Evolutionary conservation across 2,113 vertebrate genomes (phyloP).

Genomic region (Platysteira castanea): DNA sequence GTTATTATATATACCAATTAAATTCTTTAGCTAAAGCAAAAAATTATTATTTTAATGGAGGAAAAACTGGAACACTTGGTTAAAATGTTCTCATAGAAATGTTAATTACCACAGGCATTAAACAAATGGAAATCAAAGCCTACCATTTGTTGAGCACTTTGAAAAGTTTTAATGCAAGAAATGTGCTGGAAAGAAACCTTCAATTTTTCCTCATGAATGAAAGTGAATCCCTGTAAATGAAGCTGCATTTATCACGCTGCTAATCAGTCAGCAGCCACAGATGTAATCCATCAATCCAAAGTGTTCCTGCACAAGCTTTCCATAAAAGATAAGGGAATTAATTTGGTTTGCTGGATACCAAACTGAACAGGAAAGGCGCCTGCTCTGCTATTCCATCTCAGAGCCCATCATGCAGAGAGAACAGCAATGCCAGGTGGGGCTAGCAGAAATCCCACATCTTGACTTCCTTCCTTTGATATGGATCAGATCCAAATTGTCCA

Average conservation of each 20-base stretch:
- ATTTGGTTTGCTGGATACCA: constrained; percentile 28
- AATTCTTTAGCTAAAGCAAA: constrained; percentile 7
- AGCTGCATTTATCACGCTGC: background rate
- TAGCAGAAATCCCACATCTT: background rate
- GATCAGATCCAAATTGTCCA: background rate
- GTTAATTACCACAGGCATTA: constrained; percentile 43
- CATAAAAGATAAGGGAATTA: constrained; percentile 33
- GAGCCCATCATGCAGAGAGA: background rate
- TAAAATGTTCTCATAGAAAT: constrained; percentile 34
- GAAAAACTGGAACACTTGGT: constrained; percentile 17
- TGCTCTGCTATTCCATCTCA: background rate
- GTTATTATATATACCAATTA: constrained; percentile 11
- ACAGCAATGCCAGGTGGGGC: background rate
- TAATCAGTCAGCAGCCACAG: constrained; percentile 25
- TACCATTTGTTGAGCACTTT: constrained; percentile 13
- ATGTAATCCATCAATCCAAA: constrained; percentile 35
- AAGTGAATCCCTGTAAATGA: background rate
- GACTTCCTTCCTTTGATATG: background rate
- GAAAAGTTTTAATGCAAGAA: constrained; percentile 31
- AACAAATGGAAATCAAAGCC: constrained; percentile 48
- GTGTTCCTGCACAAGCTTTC: background rate
- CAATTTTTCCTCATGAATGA: constrained; percentile 24
- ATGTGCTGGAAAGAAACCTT: constrained; percentile 23
- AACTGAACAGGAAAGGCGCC: background rate
- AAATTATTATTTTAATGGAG: constrained; percentile 36